Percentiles rank a stretch among this genome's conserved stretches.
These are phyloP conservation scores for Uria aalge DNA, from an alignment of 2,113 vertebrate species.

Conservation along the genomic window DNA sequence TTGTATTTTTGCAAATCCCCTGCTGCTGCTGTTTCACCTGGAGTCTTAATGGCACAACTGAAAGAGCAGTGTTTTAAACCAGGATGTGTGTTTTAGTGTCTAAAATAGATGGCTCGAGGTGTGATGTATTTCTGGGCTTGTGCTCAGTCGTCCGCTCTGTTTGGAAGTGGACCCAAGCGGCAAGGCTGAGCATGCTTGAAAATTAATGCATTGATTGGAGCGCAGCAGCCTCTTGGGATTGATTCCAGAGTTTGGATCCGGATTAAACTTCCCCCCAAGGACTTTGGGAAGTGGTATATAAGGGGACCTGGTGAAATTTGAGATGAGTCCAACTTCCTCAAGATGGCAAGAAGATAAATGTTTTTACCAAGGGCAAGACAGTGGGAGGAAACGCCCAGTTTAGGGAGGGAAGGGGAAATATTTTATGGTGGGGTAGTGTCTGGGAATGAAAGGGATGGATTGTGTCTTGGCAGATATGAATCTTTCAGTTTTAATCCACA, in stretches of 20 bases:
- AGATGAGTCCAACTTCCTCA: conserved; percentile 50
- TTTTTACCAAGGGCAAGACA: conserved; percentile 61
- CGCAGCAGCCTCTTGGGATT: conserved; percentile 15
- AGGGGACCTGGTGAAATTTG: conserved; percentile 54
- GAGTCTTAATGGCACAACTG: background rate
- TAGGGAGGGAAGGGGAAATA: conserved; percentile 58
- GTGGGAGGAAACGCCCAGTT: conserved; percentile 49
- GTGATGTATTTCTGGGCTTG: background rate
- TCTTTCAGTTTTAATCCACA: conserved; percentile 56
- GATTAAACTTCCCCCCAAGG: conserved; percentile 55
- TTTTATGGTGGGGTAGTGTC: conserved; percentile 59
- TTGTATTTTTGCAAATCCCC: background rate
- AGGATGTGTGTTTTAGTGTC: background rate
- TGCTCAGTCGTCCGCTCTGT: background rate
- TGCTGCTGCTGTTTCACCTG: background rate
- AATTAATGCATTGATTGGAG: conserved; percentile 11
- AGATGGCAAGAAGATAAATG: conserved; percentile 61
- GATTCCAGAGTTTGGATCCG: conserved; percentile 45
- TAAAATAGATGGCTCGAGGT: background rate
- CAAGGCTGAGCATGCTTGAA: conserved; percentile 48
- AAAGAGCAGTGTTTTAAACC: background rate
- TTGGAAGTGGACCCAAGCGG: conserved; percentile 27
- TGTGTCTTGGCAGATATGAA: conserved; percentile 49
- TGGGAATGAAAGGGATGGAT: conserved; percentile 66
- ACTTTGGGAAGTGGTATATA: conserved; percentile 44